Base-by-base conservation (phyloP, 2,888 invertebrate species). In the Axea sp. region DNA sequence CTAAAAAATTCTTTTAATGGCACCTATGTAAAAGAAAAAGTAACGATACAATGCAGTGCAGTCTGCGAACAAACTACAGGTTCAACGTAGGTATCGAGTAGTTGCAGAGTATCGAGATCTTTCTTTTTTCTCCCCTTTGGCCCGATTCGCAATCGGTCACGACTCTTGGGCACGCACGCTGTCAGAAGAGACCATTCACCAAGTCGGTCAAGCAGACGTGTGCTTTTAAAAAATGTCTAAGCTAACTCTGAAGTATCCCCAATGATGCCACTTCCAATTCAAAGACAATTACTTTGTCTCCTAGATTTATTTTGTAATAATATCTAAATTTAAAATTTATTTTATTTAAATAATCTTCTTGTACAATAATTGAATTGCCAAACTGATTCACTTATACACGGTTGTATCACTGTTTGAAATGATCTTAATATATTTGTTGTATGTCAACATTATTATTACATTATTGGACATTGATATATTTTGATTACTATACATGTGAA, bases 131-230 rank as follows among this genome's bases (percentile, higher is more conserved):
- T 60, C 60, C 60, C 62, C 67, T 67, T 73, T 73, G 67, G 73
- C 73, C 73, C 67, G 73, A 67, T 67, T 67, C 62, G 53, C 59
- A 73, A 73, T 73, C 73, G 73, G 73, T 73, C 73, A 73, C 73
- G 73, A 73, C 73, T 73, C 73, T 73, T 73, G 60, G 73, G 67
- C 73, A 67, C 65, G 73, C 73, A 73, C 60, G 73, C 73, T 67
- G 59, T 65, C 60, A 73, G 73, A 67, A 73, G 67, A 73, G 73
- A 67, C 73, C 67, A 73, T 73, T 67, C 60, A 60, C 72, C 51
- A 73, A 73, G 65, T 73, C 73, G 73, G 73, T 73, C 73, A 73
- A 67, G 67, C 65, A 67, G 73, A 73, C 60, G 55, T 55, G 67
- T 51, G 47, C 64, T 53, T 59, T 41, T 64, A 60, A 22, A 65